A percentile compares a stretch with the other conserved stretches of the same genome.
phyloP scores from a whole-genome alignment of 1,140 invertebrate species.

The Spodoptera litura region DNA sequence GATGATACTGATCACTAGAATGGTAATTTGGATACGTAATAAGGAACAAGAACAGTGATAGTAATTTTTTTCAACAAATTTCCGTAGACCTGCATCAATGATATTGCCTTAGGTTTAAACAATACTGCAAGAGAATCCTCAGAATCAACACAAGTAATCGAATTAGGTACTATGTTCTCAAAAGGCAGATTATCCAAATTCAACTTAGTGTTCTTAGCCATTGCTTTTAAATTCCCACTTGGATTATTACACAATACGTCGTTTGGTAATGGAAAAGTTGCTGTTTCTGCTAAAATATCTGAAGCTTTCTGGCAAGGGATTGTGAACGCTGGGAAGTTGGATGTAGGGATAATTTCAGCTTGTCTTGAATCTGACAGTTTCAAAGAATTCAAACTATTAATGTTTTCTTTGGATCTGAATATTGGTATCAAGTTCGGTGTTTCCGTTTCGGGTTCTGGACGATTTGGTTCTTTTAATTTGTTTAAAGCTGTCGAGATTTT shows the following conservation, averaged over 20 bases:
- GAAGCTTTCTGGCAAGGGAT: conserved; percentile 56
- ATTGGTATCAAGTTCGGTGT: conserved; percentile 47
- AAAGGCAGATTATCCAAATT: conserved; percentile 30
- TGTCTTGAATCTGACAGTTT: neutral
- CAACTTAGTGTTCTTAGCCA: conserved; percentile 25
- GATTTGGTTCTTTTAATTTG: conserved; percentile 46
- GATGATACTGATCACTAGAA: neutral
- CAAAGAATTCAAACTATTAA: neutral
- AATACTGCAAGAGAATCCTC: conserved; percentile 51
- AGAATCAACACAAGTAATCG: conserved; percentile 26
- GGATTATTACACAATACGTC: conserved; percentile 11
- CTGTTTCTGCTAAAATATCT: conserved; percentile 50
- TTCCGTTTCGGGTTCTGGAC: neutral
- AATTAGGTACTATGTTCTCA: conserved; percentile 11
- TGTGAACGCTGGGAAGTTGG: conserved; percentile 30
- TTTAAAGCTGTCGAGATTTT: conserved; percentile 33
- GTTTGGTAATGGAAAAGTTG: conserved; percentile 12
- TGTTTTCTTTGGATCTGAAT: conserved; percentile 33
- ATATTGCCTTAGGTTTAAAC: conserved; percentile 56
- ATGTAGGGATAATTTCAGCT: conserved; percentile 14
- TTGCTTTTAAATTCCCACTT: conserved; percentile 33
- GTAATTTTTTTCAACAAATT: conserved; percentile 58
- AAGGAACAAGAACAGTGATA: conserved; percentile 56
- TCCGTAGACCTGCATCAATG: conserved; percentile 54
- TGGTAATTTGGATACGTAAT: conserved; percentile 51